phyloP scores from a whole-genome alignment of 1,140 invertebrate species.

The Polyergus mexicanus region DNA sequence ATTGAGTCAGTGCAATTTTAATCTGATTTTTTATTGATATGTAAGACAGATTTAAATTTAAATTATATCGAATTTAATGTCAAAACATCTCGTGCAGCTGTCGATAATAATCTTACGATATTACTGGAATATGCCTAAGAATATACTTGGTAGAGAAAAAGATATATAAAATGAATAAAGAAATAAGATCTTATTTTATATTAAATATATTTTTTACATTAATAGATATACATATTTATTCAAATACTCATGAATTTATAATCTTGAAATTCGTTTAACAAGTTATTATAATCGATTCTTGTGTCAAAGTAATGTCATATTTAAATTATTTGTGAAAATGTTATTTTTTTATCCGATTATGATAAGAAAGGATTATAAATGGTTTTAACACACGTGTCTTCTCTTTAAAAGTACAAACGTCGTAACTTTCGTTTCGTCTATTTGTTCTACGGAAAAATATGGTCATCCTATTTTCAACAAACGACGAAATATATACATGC shows the following conservation, averaged over 20 bases:
- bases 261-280: not conserved
- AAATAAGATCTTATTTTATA: not conserved
- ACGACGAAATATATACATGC: not conserved
- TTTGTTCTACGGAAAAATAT: conserved; percentile 12
- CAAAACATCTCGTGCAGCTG: not conserved
- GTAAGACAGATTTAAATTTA: not conserved
- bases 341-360: not conserved
- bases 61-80: not conserved
- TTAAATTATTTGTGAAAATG: not conserved
- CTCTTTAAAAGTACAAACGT: not conserved
- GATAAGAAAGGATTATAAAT: not conserved
- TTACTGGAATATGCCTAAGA: not conserved
- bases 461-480: conserved; percentile 23
- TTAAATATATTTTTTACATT: not conserved
- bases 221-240: not conserved
- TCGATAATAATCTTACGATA: not conserved
- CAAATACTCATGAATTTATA: not conserved
- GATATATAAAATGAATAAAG: not conserved
- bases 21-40: not conserved
- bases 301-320: not conserved
- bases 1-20: not conserved
- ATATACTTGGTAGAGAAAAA: not conserved
- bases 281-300: not conserved
- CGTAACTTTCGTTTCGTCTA: not conserved
- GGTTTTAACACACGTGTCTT: not conserved